These are phyloP conservation scores for Cydia splendana DNA, from an alignment of 1,140 invertebrate genomes.

Conservation along the genomic window DNA sequence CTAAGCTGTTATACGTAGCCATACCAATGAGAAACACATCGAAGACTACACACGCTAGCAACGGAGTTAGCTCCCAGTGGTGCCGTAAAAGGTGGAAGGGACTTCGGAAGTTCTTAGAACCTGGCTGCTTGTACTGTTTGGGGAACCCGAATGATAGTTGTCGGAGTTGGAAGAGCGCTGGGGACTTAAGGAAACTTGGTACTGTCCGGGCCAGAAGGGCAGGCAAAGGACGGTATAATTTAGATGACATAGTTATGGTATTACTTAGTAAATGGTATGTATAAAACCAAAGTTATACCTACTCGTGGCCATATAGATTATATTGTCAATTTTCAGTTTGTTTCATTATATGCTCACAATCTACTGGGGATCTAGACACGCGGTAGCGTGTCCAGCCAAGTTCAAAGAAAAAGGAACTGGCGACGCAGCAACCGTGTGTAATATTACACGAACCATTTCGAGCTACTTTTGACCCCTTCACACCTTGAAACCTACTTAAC, in stretches of 20 bases:
- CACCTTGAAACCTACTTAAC: too few species aligned
- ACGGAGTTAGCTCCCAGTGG: background rate
- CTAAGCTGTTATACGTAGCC: background rate
- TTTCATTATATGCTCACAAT: background rate
- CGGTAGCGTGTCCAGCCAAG: too few species aligned
- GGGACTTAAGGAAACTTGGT: constrained; percentile 15
- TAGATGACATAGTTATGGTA: background rate
- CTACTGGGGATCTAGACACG: too few species aligned
- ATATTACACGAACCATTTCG: too few species aligned
- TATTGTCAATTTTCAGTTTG: background rate
- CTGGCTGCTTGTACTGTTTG: background rate
- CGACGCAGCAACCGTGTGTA: too few species aligned
- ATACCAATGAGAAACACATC: background rate
- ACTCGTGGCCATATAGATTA: background rate
- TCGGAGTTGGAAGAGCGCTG: background rate
- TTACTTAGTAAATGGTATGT: background rate
- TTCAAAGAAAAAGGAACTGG: too few species aligned
- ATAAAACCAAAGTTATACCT: background rate
- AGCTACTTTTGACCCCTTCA: too few species aligned
- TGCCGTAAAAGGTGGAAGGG: background rate
- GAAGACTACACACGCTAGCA: background rate
- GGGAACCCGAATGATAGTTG: background rate
- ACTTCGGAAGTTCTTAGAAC: constrained; percentile 1
- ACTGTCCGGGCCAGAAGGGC: background rate
- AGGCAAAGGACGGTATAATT: background rate